Evolutionary conservation across 1,140 invertebrate species (phyloP).

Genomic region (Zaprionus davidi): DNA sequence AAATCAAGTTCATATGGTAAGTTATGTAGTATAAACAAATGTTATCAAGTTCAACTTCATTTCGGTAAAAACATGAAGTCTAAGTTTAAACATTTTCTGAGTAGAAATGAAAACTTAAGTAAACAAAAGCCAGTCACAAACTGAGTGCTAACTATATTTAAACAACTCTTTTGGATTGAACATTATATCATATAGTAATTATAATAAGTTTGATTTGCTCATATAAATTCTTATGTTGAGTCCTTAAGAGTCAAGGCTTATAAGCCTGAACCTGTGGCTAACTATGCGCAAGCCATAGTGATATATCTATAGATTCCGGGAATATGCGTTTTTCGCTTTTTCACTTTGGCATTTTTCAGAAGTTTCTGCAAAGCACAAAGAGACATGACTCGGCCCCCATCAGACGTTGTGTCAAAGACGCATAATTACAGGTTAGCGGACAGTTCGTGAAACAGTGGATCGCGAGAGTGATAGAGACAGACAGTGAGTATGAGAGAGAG

Average conservation of each 20-base stretch:
- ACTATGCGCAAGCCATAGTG: not conserved
- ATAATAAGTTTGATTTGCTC: no score
- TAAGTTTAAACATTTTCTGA: no score
- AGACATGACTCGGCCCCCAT: constrained; percentile 10
- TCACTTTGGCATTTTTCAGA: constrained; percentile 14
- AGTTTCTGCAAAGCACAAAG: constrained; percentile 20
- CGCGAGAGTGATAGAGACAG: constrained; percentile 27
- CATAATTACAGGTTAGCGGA: constrained; percentile 70
- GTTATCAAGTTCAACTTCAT: no score
- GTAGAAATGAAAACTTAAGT: no score
- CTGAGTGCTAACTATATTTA: no score
- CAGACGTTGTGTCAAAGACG: constrained; percentile 61
- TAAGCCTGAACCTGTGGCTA: not conserved
- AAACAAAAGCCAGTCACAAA: not conserved
- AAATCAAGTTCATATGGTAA: no score
- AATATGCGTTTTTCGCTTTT: constrained; percentile 9
- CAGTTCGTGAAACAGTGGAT: constrained; percentile 28
- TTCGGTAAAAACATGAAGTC: no score
- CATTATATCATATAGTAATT: no score
- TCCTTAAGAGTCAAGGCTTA: no score
- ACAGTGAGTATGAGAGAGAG: constrained; percentile 15
- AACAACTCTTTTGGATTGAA: no score
- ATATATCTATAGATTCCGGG: constrained; percentile 12
- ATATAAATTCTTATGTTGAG: no score
- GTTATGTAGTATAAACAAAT: no score